phyloP scores from a whole-genome alignment of 2,888 invertebrate genomes.

The Eupithecia pulchellata region DNA sequence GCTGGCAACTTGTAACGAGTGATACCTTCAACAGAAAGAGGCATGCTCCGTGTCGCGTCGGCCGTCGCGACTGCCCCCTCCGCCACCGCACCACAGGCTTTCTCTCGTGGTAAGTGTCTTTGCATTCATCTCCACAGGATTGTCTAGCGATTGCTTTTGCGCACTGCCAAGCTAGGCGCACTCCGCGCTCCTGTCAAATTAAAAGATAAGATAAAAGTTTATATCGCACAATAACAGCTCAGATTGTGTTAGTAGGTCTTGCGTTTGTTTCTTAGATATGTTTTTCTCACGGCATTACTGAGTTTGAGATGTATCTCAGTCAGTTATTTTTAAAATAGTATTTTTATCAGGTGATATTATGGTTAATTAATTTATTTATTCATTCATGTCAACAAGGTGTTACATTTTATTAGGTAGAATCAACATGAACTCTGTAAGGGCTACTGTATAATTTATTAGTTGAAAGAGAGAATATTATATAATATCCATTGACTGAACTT shows the following conservation, averaged over 20 bases:
- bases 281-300: neutral
- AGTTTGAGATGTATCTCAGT: neutral
- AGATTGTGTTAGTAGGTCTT: slow-evolving; percentile 3
- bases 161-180: too few species aligned
- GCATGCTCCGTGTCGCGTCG: slow-evolving; percentile 75
- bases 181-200: too few species aligned
- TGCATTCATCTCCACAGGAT: neutral
- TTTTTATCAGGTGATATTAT: neutral
- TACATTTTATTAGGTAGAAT: too few species aligned
- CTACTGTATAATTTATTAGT: too few species aligned
- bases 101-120: slow-evolving; percentile 31
- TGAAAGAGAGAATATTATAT: neutral
- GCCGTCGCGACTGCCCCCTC: slow-evolving; percentile 80
- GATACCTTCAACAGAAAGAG: slow-evolving; percentile 69
- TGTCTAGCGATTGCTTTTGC: neutral
- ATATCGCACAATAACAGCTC: neutral
- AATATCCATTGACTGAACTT: neutral
- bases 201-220: neutral
- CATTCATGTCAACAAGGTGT: too few species aligned
- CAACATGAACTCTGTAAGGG: too few species aligned
- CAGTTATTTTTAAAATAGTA: neutral
- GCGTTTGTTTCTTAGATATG: neutral
- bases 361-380: too few species aligned
- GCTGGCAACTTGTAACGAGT: neutral
- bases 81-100: slow-evolving; percentile 36